A percentile compares a stretch with the other conserved stretches of the same genome.
Conservation (phyloP, 2,797 vertebrate genomes). For the Delichon dasypus region DNA sequence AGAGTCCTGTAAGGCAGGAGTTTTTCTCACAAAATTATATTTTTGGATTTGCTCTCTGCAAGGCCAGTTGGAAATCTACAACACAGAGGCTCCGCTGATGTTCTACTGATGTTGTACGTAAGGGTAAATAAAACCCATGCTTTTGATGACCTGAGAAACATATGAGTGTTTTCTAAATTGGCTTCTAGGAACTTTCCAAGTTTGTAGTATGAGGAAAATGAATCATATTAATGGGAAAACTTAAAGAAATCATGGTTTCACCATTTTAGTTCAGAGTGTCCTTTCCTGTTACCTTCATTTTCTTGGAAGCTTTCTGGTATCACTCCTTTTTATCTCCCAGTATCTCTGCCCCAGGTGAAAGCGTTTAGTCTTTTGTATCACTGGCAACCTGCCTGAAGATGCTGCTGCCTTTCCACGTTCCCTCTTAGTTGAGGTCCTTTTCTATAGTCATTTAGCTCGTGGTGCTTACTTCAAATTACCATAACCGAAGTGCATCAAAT, state of each 20-base stretch:
- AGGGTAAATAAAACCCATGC: not conserved
- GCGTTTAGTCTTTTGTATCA: not conserved
- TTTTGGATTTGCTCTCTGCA: not conserved
- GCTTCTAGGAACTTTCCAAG: not conserved
- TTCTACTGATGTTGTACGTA: not conserved
- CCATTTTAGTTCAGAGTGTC: not conserved
- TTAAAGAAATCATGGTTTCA: not conserved
- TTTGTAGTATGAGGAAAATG: not conserved
- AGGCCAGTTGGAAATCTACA: not conserved
- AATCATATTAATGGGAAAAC: not conserved
- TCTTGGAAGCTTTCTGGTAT: not conserved
- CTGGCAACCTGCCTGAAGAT: not conserved
- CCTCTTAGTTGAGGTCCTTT: not conserved
- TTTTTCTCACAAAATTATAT: not conserved
- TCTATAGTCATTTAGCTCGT: not conserved
- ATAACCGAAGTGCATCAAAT: not conserved
- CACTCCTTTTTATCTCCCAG: not conserved
- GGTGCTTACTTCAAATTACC: not conserved
- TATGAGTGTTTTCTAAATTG: not conserved
- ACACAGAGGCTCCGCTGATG: not conserved
- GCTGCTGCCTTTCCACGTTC: not conserved
- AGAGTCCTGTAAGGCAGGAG: not conserved
- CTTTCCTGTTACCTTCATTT: not conserved
- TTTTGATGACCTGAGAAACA: not conserved
- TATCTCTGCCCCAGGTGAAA: not conserved